Percentiles rank a stretch among this genome's conserved stretches.
These are phyloP conservation scores for Ciconia stormi DNA, from an alignment of 2,113 vertebrate species.

Conservation along the genomic window DNA sequence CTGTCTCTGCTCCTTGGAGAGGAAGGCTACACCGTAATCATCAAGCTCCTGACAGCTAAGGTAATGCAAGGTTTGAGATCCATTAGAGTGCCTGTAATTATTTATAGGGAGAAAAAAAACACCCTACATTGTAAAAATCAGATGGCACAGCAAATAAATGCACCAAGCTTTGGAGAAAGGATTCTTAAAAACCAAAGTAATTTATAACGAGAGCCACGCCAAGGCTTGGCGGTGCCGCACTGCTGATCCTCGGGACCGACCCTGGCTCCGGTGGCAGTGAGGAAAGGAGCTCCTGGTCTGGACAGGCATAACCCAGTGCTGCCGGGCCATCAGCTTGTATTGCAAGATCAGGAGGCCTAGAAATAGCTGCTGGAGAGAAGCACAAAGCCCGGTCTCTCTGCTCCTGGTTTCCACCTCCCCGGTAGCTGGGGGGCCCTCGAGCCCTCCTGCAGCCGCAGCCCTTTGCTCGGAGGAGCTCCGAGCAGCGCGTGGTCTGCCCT, in stretches of 20 bases:
- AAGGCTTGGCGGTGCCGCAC: rapidly evolving
- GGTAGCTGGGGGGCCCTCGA: neutral
- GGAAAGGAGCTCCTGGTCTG: neutral
- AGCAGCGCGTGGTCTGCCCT: rapidly evolving
- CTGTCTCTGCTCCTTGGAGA: neutral
- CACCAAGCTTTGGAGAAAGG: neutral
- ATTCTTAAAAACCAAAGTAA: neutral
- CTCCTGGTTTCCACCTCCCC: neutral
- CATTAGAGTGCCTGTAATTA: constrained; percentile 68
- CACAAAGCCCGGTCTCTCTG: rapidly evolving
- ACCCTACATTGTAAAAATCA: neutral
- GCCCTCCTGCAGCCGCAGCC: neutral
- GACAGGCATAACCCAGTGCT: neutral
- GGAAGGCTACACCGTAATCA: neutral
- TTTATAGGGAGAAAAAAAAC: constrained; percentile 44
- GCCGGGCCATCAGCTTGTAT: neutral
- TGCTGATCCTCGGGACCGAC: neutral
- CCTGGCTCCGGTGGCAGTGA: rapidly evolving
- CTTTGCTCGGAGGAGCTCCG: neutral
- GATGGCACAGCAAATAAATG: neutral
- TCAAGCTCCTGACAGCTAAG: constrained; percentile 41
- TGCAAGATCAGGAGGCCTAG: neutral
- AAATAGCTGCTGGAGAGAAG: neutral
- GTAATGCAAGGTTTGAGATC: constrained; percentile 44
- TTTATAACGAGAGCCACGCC: rapidly evolving